A percentile compares a stretch with the other conserved stretches of the same genome.
Conservation (phyloP, 2,888 invertebrate species). For the Drosophila affinis region DNA sequence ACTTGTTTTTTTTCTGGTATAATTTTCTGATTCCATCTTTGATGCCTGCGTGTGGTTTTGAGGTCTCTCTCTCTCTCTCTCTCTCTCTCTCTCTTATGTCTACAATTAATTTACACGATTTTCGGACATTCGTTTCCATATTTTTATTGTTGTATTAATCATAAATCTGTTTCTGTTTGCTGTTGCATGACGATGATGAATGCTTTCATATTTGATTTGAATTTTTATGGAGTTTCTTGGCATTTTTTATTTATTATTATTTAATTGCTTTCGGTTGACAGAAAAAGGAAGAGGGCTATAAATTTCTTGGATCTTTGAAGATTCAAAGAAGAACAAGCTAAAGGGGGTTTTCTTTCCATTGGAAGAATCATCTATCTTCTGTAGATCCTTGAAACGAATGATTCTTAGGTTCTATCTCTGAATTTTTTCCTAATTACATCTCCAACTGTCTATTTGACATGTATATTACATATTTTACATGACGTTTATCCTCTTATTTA, state of each 20-base stretch:
- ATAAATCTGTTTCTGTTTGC: constrained; percentile 5
- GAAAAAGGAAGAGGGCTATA: background rate
- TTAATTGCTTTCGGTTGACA: constrained; percentile 9
- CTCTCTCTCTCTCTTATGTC: constrained; percentile 17
- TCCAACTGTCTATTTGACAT: too few relatives aligned
- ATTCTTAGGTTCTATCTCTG: too few relatives aligned
- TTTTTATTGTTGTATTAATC: constrained; percentile 14
- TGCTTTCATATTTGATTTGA: constrained; percentile 29
- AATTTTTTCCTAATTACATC: too few relatives aligned
- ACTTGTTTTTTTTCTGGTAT: constrained; percentile 27
- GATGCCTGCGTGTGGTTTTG: constrained; percentile 63
- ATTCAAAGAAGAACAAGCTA: background rate
- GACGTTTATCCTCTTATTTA: background rate
- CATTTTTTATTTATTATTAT: constrained; percentile 25
- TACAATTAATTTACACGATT: constrained; percentile 31
- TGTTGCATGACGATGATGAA: constrained; percentile 13
- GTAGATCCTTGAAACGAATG: too few relatives aligned
- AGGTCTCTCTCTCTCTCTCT: constrained; percentile 1
- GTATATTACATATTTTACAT: background rate
- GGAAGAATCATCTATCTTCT: too few relatives aligned
- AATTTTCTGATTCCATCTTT: constrained; percentile 33
- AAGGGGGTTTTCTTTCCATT: too few relatives aligned
- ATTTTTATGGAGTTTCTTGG: constrained; percentile 9
- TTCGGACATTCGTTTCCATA: background rate
- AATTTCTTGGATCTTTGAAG: background rate